phyloP scores from a whole-genome alignment of 2,797 vertebrate species.

The Chelidonichthys spinosus region DNA sequence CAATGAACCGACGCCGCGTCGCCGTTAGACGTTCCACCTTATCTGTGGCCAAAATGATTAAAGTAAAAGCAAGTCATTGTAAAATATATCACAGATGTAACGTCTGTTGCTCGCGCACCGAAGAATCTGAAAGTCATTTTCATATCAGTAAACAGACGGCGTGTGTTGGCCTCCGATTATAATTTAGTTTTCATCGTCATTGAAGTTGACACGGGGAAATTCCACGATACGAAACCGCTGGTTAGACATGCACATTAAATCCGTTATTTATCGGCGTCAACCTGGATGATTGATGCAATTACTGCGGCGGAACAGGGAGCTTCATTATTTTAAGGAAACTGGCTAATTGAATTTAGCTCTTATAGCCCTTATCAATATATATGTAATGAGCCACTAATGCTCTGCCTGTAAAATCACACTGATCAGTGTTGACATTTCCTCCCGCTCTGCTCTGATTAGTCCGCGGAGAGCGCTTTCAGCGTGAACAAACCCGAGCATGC shows the following conservation, averaged over 20 bases:
- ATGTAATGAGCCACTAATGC: conserved; percentile 75
- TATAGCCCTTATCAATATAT: conserved; percentile 72
- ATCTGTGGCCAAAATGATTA: conserved; percentile 57
- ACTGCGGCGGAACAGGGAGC: conserved; percentile 45
- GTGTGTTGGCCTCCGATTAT: conserved; percentile 16
- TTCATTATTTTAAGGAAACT: conserved; percentile 75
- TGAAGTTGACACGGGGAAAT: conserved; percentile 40
- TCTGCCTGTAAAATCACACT: conserved; percentile 48
- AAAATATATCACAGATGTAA: conserved; percentile 38
- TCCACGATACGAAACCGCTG: conserved; percentile 26
- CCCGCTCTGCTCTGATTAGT: conserved; percentile 45
- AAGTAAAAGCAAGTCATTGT: conserved; percentile 58
- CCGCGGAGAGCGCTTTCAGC: conserved; percentile 17
- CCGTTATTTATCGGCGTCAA: conserved; percentile 59
- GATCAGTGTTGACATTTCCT: conserved; percentile 72
- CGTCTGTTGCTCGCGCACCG: not conserved
- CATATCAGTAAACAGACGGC: conserved; percentile 11
- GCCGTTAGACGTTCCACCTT: conserved; percentile 37
- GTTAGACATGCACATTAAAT: conserved; percentile 61
- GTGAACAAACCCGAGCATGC: conserved; percentile 29
- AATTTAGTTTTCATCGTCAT: conserved; percentile 49
- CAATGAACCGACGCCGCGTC: conserved; percentile 51
- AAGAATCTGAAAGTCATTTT: conserved; percentile 22
- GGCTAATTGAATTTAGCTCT: conserved; percentile 63
- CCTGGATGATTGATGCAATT: conserved; percentile 66